Percentiles rank a stretch among this genome's conserved stretches.
Conservation (phyloP, 2,888 invertebrate species). For the Volucella inanis region DNA sequence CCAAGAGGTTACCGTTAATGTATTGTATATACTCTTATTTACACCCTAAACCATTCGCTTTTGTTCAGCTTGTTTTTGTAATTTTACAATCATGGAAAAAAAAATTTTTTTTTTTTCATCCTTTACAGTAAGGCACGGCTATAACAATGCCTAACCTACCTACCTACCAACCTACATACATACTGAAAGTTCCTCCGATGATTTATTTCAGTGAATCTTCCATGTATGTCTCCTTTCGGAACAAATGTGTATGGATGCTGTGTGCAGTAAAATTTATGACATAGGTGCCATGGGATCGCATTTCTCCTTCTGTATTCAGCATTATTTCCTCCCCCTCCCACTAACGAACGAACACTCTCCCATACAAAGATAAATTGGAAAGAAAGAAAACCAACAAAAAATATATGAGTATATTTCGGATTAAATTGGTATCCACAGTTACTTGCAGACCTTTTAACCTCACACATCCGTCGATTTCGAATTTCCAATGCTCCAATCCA, state of each 20-base stretch:
- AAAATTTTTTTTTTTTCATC: conserved; percentile 10
- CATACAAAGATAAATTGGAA: background rate
- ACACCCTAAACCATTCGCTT: background rate
- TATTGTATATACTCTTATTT: background rate
- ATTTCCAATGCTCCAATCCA: background rate
- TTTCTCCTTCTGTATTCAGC: conserved; percentile 9
- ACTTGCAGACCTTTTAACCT: conserved; percentile 30
- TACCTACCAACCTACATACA: background rate
- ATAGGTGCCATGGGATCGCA: conserved; percentile 39
- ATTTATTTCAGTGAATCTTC: conserved; percentile 52
- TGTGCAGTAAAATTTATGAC: conserved; percentile 53
- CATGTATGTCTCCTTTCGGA: conserved; percentile 18
- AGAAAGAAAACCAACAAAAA: background rate
- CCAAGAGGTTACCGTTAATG: conserved; percentile 8
- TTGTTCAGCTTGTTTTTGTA: conserved; percentile 32
- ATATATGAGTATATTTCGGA: conserved; percentile 14
- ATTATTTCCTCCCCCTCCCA: background rate
- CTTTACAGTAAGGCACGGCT: background rate
- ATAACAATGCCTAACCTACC: conserved; percentile 5
- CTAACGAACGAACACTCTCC: background rate
- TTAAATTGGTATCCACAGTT: conserved; percentile 21
- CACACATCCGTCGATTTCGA: background rate
- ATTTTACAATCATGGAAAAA: conserved; percentile 42
- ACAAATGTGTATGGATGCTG: conserved; percentile 47
- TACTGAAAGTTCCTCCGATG: conserved; percentile 6